Percentiles rank a stretch among this genome's conserved stretches.
Conservation (phyloP, 2,888 invertebrate genomes). For the Anarsia innoxiella region DNA sequence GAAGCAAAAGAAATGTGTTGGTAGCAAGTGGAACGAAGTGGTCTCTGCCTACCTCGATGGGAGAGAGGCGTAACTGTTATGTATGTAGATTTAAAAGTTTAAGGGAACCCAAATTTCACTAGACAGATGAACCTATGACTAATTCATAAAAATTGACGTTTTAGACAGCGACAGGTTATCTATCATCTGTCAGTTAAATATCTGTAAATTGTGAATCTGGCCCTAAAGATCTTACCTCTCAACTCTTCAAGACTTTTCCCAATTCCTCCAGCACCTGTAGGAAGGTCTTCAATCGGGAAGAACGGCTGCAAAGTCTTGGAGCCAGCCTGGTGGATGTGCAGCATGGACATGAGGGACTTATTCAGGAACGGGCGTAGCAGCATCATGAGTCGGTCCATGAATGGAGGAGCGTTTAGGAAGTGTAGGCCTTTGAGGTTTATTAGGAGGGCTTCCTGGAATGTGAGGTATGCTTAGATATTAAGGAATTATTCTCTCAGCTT, state of each 20-base stretch:
- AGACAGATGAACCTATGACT: too few species aligned
- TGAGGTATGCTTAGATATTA: not conserved
- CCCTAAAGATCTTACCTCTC: constrained; percentile 18
- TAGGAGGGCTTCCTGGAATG: constrained; percentile 78
- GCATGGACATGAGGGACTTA: constrained; percentile 72
- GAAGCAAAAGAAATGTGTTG: too few species aligned
- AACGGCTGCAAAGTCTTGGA: constrained; percentile 59
- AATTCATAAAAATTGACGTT: too few species aligned
- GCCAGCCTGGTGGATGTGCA: constrained; percentile 67
- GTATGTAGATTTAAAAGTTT: too few species aligned
- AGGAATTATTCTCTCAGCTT: too few species aligned
- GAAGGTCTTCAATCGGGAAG: constrained; percentile 73
- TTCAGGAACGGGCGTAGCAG: constrained; percentile 83
- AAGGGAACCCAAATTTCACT: too few species aligned
- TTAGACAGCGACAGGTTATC: too few species aligned
- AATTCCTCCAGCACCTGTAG: constrained; percentile 77
- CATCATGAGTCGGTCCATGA: constrained; percentile 79
- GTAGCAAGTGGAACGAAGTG: too few species aligned
- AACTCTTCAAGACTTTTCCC: constrained; percentile 35
- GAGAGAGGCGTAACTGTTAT: too few species aligned
- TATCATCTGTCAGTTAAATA: too few species aligned
- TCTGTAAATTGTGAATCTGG: too few species aligned
- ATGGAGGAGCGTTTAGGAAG: constrained; percentile 79
- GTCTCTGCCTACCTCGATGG: too few species aligned
- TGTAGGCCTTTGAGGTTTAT: constrained; percentile 77